Evolutionary conservation across 2,888 invertebrate species (phyloP), one percentile per base, ranked within the genome.

Genomic region (Odontomyia ornata): DNA sequence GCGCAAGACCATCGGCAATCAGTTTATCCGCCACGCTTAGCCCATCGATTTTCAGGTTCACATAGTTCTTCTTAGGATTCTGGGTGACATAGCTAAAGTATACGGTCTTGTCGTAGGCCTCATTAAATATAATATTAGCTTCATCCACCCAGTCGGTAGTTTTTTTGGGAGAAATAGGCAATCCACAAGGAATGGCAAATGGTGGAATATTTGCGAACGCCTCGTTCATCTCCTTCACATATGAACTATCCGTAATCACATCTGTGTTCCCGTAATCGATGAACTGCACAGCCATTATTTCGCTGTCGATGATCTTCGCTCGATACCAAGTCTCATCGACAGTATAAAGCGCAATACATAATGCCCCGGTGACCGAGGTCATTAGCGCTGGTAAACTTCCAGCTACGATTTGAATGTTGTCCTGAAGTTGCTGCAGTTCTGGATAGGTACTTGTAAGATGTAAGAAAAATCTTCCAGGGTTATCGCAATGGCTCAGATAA

Each of bases 281-380:
- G 81, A 94, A 94, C 43, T 93, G 89, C 0, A 94, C 91, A 0
- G 93, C 93, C 11, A 91, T 93, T 52, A 93, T 91, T 79, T 94
- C 93, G 5, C 90, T 90, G 83, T 95, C 95, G 56, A 97, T 90
- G 9, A 98, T 92, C 83, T 92, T 92, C 0, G 97, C 98, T 77
- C 98, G 90, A 85, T 98, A 98, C 98, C 98, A 99, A 79, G 90
- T 90, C 56, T 93, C 92, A 83, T 98, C 96, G 1, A 91, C 92
- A 0, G 92, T 90, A 84, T 95, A 97, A 82, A 93, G 91, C 0
- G 97, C 96, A 67, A 92, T 88, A 81, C 94, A 94, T 0, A 91
- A 82, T 0, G 90, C 89, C 7, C 92, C 91, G 77, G 89, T 87
- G 64, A 90, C 90, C 1, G 90, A 88, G 75, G 85, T 89, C 76